These are phyloP conservation scores for Pomatorhinus ruficollis DNA, from an alignment of 2,113 vertebrate genomes.

Conservation along the genomic window DNA sequence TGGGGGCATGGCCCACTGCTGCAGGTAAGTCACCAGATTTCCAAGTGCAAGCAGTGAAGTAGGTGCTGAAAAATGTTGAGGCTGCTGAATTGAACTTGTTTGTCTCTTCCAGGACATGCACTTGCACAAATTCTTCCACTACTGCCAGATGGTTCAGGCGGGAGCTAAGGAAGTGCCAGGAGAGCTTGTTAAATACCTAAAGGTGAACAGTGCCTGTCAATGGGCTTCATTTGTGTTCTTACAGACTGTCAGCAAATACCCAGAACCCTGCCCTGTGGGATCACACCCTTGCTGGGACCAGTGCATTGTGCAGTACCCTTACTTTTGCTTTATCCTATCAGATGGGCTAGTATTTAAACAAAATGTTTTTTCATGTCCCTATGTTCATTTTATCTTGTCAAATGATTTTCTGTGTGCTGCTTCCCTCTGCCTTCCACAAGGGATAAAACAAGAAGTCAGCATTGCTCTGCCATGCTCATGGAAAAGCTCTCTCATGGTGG, in stretches of 20 bases:
- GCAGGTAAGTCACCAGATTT: not conserved
- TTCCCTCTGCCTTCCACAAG: not conserved
- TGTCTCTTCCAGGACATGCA: slow-evolving; percentile 87
- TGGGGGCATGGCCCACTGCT: not conserved
- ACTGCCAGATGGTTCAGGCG: slow-evolving; percentile 86
- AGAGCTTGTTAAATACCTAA: slow-evolving; percentile 93
- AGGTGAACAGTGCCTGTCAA: slow-evolving; percentile 76
- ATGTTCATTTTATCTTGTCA: not conserved
- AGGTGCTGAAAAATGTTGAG: not conserved
- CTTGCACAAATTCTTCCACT: slow-evolving; percentile 94
- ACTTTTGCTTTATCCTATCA: not conserved
- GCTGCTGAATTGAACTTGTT: not conserved
- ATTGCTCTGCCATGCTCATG: accelerated
- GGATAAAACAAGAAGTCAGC: not conserved
- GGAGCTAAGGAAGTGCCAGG: slow-evolving; percentile 83
- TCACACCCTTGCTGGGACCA: accelerated
- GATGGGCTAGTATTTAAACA: not conserved
- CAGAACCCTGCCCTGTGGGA: not conserved
- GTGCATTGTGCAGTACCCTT: not conserved
- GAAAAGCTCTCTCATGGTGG: not conserved
- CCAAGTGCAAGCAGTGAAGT: not conserved
- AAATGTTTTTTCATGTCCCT: not conserved
- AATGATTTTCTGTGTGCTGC: not conserved
- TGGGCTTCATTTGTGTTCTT: not conserved
- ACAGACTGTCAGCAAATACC: not conserved